phyloP scores from a whole-genome alignment of 2,888 invertebrate genomes.

The Pseudeuparius sepicola region DNA sequence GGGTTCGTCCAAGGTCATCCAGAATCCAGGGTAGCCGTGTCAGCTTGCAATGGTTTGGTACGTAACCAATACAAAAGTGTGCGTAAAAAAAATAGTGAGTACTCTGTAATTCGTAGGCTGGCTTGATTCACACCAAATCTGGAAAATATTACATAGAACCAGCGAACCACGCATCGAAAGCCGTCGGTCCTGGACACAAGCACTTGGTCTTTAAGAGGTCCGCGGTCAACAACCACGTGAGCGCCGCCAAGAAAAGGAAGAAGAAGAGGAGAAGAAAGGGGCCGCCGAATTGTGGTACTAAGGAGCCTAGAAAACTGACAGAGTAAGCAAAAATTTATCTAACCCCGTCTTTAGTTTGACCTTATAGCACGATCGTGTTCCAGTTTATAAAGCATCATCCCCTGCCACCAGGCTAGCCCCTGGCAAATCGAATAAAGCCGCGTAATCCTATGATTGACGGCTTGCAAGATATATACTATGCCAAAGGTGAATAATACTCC shows the following conservation, averaged over 20 bases:
- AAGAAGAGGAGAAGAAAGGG: slow-evolving; percentile 42
- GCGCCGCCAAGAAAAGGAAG: slow-evolving; percentile 23
- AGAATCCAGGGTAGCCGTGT: slow-evolving; percentile 63
- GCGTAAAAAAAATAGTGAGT: too few species aligned
- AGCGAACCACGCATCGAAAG: slow-evolving; percentile 43
- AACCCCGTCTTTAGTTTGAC: too few species aligned
- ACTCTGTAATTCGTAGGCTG: slow-evolving; percentile 46
- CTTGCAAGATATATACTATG: too few species aligned
- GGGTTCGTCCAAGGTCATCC: slow-evolving; percentile 63
- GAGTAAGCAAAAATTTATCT: slow-evolving; percentile 30
- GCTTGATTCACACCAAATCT: slow-evolving; percentile 53
- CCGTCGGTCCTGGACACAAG: slow-evolving; percentile 43
- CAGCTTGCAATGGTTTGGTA: slow-evolving; percentile 77
- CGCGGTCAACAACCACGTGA: slow-evolving; percentile 40
- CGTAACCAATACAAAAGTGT: slow-evolving; percentile 43
- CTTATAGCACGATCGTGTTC: too few species aligned
- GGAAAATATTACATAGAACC: slow-evolving; percentile 68
- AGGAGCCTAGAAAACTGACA: slow-evolving; percentile 44
- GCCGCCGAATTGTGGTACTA: slow-evolving; percentile 47
- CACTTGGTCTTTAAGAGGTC: slow-evolving; percentile 61
- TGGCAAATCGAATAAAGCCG: too few species aligned
- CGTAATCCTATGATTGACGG: too few species aligned
- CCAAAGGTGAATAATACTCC: too few species aligned
- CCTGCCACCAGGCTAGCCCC: too few species aligned
- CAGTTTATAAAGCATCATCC: too few species aligned